Evolutionary conservation across 2,113 vertebrate genomes (phyloP).

Genomic region (Misgurnus anguillicaudatus): DNA sequence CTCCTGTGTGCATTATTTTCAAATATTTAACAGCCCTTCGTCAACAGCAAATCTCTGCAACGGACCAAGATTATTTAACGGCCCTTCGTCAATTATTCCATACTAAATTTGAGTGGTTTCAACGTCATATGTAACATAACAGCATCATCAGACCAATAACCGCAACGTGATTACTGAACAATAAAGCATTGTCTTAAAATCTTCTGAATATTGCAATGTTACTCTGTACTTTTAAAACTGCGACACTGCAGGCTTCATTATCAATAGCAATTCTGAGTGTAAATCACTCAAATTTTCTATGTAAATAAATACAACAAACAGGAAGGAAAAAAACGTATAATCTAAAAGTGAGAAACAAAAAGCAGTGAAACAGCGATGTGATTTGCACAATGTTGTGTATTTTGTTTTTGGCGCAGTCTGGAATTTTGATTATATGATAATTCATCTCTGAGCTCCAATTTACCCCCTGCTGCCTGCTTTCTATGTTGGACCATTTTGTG

Average conservation of each 20-base stretch:
- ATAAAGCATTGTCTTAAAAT: too few relatives aligned
- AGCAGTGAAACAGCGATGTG: slow-evolving; percentile 60
- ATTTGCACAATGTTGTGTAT: slow-evolving; percentile 71
- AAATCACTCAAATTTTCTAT: slow-evolving; percentile 46
- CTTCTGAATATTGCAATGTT: not conserved
- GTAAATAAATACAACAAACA: slow-evolving; percentile 37
- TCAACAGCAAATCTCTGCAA: too few relatives aligned
- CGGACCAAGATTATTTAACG: too few relatives aligned
- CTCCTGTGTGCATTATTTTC: too few relatives aligned
- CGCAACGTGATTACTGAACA: slow-evolving; percentile 3
- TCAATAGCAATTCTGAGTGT: slow-evolving; percentile 26
- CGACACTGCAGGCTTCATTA: not conserved
- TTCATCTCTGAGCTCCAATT: slow-evolving; percentile 93
- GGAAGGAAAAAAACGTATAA: slow-evolving; percentile 36
- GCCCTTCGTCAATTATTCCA: too few relatives aligned
- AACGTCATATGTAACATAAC: slow-evolving; percentile 1
- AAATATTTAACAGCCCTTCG: too few relatives aligned
- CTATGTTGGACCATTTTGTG: slow-evolving; percentile 84
- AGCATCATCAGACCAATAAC: not conserved
- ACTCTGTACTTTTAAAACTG: not conserved
- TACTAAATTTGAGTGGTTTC: too few relatives aligned
- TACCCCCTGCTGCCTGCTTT: slow-evolving; percentile 85
- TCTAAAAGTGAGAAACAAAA: slow-evolving; percentile 37
- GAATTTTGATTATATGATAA: slow-evolving; percentile 90
- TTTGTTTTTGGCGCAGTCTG: slow-evolving; percentile 83